Evolutionary conservation across 1,140 invertebrate species (phyloP), one percentile per base, ranked within the genome.

Genomic region (Achatina immaculata): DNA sequence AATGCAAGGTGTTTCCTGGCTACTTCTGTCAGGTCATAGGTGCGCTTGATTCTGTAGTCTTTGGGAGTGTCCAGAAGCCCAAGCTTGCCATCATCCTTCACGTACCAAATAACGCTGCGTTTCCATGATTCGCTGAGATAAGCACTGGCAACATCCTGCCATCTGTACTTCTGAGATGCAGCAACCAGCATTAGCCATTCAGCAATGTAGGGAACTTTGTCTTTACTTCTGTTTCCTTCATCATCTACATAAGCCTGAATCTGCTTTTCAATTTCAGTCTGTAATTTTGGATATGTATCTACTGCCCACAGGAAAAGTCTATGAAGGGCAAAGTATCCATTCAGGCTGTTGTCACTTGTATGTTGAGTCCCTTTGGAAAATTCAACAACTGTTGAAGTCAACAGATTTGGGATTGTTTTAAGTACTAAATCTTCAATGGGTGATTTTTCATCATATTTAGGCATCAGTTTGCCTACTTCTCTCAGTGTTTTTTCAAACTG

Each of bases 331-430:
- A 89, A 89, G 80, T 88, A 89, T 0, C 88, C 88, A 68, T 84
- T 87, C 14, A 88, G 83, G 28, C 81, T 82, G 80, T 87, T 89
- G 71, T 89, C 88, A 78, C 87, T 88, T 16, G 87, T 88, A 69
- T 89, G 86, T 65, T 89, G 88, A 0, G 86, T 88, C 28, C 88
- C 87, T 71, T 88, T 88, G 28, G 85, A 87, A 78, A 89, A 89
- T 71, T 88, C 87, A 14, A 88, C 86, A 0, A 88, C 87, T 0
- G 87, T 88, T 6, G 87, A 85, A 45, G 83, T 86, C 88, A 89
- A 86, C 19, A 89, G 81, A 65, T 89, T 89, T 0, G 88, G 88
- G 4, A 89, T 86, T 2, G 86, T 86, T 51, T 86, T 86, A 0
- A 88, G 82, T 14, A 89, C 71, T 68, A 86, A 84, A 24, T 86